Percentiles rank a stretch among this genome's conserved stretches.
Conservation (phyloP, 2,797 vertebrate genomes). For the Aplochiton taeniatus region DNA sequence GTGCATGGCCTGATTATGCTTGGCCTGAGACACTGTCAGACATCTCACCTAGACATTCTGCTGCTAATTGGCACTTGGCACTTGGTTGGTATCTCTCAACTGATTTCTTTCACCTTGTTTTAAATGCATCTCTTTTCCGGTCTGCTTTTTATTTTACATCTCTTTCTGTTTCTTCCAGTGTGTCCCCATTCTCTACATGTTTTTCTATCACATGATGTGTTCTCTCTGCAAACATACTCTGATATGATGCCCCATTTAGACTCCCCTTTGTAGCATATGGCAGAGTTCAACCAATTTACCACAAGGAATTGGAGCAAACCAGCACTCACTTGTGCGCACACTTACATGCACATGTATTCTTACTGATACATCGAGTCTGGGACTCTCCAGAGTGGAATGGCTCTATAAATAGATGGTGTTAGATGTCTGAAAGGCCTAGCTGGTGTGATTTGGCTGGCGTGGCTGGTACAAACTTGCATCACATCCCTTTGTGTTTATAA, state of each 20-base stretch:
- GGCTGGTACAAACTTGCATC: constrained; percentile 2
- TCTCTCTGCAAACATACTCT: constrained; percentile 7
- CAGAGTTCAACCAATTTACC: constrained; percentile 2
- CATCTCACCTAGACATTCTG: not conserved
- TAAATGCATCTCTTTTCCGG: too few relatives aligned
- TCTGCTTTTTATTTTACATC: not conserved
- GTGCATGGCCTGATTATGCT: not conserved
- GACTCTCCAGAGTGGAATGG: constrained; percentile 13
- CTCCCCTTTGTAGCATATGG: not conserved
- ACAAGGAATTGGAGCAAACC: constrained; percentile 2
- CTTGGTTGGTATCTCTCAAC: too few relatives aligned
- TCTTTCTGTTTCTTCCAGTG: not conserved
- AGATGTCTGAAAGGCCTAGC: constrained; percentile 41
- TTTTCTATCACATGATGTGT: not conserved
- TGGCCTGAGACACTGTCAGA: not conserved
- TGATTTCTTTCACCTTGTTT: not conserved
- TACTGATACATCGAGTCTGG: constrained; percentile 4
- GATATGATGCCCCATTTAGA: constrained; percentile 1
- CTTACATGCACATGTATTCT: constrained; percentile 11
- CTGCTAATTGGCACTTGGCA: not conserved
- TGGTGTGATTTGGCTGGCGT: constrained; percentile 8
- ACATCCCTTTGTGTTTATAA: not conserved
- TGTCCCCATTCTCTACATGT: not conserved
- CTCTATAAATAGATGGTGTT: constrained; percentile 53
- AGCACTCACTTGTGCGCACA: constrained; percentile 10